These are phyloP conservation scores for Plutomurus gul DNA, from an alignment of 1,140 invertebrate genomes.

Conservation along the genomic window DNA sequence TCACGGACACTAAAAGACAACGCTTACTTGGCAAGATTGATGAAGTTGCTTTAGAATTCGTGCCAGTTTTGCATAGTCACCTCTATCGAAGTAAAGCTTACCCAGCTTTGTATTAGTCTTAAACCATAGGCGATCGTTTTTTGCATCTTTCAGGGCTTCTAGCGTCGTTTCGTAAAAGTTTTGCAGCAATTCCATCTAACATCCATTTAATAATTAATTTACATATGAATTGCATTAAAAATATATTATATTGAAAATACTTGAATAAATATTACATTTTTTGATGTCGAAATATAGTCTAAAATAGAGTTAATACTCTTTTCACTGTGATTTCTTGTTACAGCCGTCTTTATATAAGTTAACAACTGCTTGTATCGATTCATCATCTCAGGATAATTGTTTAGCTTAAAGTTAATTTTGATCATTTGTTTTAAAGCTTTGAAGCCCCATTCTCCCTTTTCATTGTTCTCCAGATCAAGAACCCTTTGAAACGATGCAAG, in stretches of 20 bases:
- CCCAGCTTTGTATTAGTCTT: slow-evolving; percentile 99
- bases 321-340: slow-evolving; percentile 98
- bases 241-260: not conserved
- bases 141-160: slow-evolving; percentile 96
- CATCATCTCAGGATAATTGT: slow-evolving; percentile 97
- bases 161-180: slow-evolving; percentile 99
- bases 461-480: slow-evolving; percentile 90
- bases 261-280: slow-evolving; percentile 74
- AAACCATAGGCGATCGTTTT: slow-evolving; percentile 99
- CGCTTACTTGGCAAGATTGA: slow-evolving; percentile 86
- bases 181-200: slow-evolving; percentile 96
- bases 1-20: not conserved
- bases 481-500: slow-evolving; percentile 96
- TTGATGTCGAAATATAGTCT: slow-evolving; percentile 98
- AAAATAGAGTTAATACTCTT: slow-evolving; percentile 99
- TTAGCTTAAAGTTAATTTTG: slow-evolving; percentile 98
- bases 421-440: slow-evolving; percentile 99
- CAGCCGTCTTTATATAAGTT: slow-evolving; percentile 97
- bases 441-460: slow-evolving; percentile 99
- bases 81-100: slow-evolving; percentile 96
- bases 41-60: slow-evolving; percentile 98
- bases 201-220: slow-evolving; percentile 50
- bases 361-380: slow-evolving; percentile 91
- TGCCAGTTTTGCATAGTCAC: slow-evolving; percentile 91
- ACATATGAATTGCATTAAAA: not conserved